Conservation (phyloP, 2,888 invertebrate species). For the Diaphora mendica region DNA sequence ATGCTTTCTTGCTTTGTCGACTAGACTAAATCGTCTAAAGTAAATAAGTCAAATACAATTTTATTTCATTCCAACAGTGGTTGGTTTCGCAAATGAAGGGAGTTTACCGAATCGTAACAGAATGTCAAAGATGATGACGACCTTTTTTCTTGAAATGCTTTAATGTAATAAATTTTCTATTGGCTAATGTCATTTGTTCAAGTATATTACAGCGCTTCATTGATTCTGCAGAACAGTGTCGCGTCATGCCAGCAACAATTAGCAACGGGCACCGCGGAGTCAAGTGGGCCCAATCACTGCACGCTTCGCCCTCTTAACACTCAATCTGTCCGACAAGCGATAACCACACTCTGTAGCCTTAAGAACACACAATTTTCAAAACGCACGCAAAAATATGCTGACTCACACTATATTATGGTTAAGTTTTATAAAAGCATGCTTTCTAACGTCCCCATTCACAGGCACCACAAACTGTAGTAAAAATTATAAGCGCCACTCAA, state of each 20-base stretch:
- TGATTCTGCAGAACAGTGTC: not conserved
- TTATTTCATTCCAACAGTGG: not conserved
- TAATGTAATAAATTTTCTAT: not conserved
- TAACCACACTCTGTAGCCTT: not conserved
- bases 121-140: no score
- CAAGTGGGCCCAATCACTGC: slow-evolving; percentile 64
- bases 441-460: not conserved
- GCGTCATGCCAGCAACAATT: slow-evolving; percentile 38
- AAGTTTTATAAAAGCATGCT: not conserved
- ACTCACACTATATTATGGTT: not conserved
- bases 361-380: not conserved
- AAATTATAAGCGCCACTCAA: not conserved
- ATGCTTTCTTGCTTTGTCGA: not conserved
- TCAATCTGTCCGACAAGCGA: slow-evolving; percentile 9
- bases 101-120: not conserved
- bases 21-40: no score
- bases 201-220: not conserved
- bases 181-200: not conserved
- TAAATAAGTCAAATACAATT: not conserved
- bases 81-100: not conserved
- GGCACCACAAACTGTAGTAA: not conserved
- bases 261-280: slow-evolving; percentile 48
- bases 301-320: slow-evolving; percentile 8
- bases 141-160: not conserved
- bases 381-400: not conserved